These are phyloP conservation scores for Gymnarchus niloticus DNA, from an alignment of 2,113 vertebrate genomes.

Conservation along the genomic window DNA sequence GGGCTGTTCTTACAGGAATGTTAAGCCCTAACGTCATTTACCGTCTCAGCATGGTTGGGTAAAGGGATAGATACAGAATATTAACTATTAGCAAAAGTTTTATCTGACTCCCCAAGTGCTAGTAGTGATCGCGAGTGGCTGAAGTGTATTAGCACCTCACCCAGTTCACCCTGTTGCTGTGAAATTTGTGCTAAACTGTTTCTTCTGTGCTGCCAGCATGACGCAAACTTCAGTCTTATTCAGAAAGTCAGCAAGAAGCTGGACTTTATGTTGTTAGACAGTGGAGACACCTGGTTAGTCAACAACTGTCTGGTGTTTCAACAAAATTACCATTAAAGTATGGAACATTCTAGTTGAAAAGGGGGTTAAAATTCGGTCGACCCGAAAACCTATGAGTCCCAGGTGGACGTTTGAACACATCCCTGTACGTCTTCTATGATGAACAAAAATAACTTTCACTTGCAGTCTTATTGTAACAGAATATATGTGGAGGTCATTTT, in stretches of 20 bases:
- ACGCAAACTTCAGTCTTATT: background rate
- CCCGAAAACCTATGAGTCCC: too few relatives aligned
- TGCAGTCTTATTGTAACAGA: background rate
- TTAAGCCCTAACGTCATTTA: constrained; percentile 1
- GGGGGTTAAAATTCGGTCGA: background rate
- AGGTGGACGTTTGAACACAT: background rate
- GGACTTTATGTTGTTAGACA: background rate
- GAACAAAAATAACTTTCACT: background rate
- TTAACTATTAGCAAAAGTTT: background rate
- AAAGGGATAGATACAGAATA: background rate
- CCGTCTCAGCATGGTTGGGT: background rate
- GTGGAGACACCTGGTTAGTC: too few relatives aligned
- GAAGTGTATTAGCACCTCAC: background rate
- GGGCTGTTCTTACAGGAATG: background rate
- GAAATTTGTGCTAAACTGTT: background rate
- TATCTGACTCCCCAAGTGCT: background rate
- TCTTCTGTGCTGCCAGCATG: background rate
- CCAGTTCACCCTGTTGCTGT: background rate
- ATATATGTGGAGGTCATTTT: background rate
- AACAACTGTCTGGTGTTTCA: background rate
- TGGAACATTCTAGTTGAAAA: background rate
- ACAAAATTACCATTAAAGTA: background rate
- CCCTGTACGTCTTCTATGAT: background rate
- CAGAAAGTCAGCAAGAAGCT: background rate
- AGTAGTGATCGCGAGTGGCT: background rate